These are phyloP conservation scores for Adela reaumurella DNA, from an alignment of 2,888 invertebrate genomes.

Conservation along the genomic window DNA sequence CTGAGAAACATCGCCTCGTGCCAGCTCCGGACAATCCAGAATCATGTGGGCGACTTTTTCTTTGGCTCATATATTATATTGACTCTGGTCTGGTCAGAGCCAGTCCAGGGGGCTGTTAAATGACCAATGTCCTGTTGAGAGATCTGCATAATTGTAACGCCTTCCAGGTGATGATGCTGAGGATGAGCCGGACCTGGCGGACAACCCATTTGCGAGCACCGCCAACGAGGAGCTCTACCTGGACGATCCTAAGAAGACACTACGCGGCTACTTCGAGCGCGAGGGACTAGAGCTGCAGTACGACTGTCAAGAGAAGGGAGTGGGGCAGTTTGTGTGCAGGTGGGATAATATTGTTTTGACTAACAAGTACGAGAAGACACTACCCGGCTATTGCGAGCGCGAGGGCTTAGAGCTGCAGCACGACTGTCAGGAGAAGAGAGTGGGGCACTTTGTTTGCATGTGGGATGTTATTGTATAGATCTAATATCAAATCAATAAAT, in stretches of 20 bases:
- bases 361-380: slow-evolving; percentile 62
- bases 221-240: slow-evolving; percentile 87
- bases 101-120: too few relatives aligned
- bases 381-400: slow-evolving; percentile 91
- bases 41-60: too few relatives aligned
- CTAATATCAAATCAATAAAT: too few relatives aligned
- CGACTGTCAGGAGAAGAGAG: slow-evolving; percentile 80
- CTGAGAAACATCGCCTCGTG: too few relatives aligned
- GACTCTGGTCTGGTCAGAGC: too few relatives aligned
- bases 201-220: slow-evolving; percentile 79
- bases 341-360: slow-evolving; percentile 28
- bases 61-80: too few relatives aligned
- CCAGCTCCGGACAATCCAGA: too few relatives aligned
- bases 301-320: slow-evolving; percentile 80
- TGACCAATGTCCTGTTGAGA: too few relatives aligned
- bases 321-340: slow-evolving; percentile 83
- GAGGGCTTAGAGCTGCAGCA: slow-evolving; percentile 85
- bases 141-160: too few relatives aligned
- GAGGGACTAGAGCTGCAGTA: slow-evolving; percentile 86
- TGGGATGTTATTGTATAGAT: slow-evolving; percentile 28
- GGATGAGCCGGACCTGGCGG: slow-evolving; percentile 74
- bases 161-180: slow-evolving; percentile 76
- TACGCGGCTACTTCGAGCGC: slow-evolving; percentile 91
- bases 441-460: slow-evolving; percentile 83
- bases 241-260: slow-evolving; percentile 92